Conservation (phyloP, 2,797 vertebrate genomes). For the Paedocypris micromegethes region DNA sequence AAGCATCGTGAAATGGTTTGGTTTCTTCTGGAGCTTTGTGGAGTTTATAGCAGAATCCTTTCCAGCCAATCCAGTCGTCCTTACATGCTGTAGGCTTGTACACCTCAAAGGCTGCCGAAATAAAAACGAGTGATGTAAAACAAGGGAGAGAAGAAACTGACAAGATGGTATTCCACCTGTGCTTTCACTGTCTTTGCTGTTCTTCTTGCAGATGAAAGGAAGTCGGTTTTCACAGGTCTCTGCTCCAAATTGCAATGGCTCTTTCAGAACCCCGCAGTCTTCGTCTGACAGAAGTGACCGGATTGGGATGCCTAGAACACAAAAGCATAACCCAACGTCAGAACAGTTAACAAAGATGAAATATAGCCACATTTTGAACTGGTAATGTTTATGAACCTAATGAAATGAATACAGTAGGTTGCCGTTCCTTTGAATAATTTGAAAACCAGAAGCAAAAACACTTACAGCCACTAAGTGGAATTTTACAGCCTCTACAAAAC, state of each 20-base stretch:
- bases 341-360: not conserved
- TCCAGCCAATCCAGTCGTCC: constrained; percentile 73
- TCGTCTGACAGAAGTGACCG: constrained; percentile 47
- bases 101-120: constrained; percentile 65
- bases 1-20: constrained; percentile 55
- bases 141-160: not conserved
- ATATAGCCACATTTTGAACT: not conserved
- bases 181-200: constrained; percentile 50
- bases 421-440: no score
- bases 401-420: no score
- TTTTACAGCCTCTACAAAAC: no score
- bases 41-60: constrained; percentile 82
- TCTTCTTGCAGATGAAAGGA: constrained; percentile 89
- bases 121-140: not conserved
- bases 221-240: constrained; percentile 70
- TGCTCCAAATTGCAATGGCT: constrained; percentile 67
- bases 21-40: constrained; percentile 46
- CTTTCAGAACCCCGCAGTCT: constrained; percentile 78
- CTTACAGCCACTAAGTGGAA: no score
- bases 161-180: constrained; percentile 60
- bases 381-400: no score
- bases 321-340: not conserved
- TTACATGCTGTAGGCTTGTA: constrained; percentile 75
- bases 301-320: constrained; percentile 12
- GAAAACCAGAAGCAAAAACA: no score